A percentile compares a stretch with the other conserved stretches of the same genome.
phyloP scores from a whole-genome alignment of 2,113 vertebrate genomes.

The Colinus virginianus region DNA sequence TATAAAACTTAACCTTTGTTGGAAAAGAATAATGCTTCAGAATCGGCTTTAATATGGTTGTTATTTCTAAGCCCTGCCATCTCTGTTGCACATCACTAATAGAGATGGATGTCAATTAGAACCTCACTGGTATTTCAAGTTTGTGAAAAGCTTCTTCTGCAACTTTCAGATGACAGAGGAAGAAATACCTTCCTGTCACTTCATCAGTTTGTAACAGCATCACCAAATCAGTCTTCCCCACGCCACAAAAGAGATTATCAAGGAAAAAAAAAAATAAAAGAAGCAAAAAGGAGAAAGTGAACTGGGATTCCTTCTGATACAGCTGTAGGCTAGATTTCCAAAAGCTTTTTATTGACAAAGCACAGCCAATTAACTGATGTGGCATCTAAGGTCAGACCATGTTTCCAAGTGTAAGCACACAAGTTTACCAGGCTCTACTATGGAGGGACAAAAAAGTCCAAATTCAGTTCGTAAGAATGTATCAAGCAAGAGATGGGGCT shows the following conservation, averaged over 20 bases:
- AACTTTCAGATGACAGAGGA: background rate
- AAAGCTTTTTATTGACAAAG: background rate
- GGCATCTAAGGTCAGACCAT: background rate
- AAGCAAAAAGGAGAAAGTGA: background rate
- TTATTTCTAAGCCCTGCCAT: background rate
- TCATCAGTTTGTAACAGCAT: rapidly evolving
- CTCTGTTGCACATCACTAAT: background rate
- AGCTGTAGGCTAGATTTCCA: background rate
- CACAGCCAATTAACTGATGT: background rate
- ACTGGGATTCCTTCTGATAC: background rate
- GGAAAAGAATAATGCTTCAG: background rate
- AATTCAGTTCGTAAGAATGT: rapidly evolving
- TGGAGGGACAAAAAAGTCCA: background rate
- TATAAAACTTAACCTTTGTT: slow-evolving; percentile 52
- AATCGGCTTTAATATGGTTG: slow-evolving; percentile 37
- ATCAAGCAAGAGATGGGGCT: background rate
- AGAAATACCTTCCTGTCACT: background rate
- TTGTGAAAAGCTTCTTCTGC: background rate
- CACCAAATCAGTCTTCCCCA: background rate
- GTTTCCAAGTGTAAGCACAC: background rate
- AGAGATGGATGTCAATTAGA: background rate
- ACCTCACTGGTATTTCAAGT: background rate
- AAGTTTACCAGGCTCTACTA: background rate
- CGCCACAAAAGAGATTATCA: background rate
- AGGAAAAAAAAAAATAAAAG: background rate